These are phyloP conservation scores for Natator depressus DNA, from an alignment of 2,113 vertebrate species.

Conservation along the genomic window DNA sequence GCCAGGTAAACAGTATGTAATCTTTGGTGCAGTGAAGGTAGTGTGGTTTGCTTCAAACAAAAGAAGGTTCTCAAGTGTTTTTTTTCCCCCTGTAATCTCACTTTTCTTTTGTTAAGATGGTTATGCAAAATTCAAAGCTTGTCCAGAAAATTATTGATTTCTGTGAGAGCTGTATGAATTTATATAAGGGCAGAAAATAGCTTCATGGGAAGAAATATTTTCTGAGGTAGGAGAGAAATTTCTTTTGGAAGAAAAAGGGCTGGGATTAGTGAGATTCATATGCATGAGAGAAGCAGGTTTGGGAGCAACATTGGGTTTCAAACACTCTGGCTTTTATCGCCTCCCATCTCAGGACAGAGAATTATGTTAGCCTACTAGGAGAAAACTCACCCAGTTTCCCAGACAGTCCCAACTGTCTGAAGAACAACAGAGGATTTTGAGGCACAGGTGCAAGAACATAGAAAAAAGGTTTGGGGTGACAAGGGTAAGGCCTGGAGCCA, in stretches of 20 bases:
- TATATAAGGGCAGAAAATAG: neutral
- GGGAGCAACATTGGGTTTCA: neutral
- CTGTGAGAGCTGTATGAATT: neutral
- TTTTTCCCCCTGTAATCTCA: neutral
- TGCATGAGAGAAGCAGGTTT: neutral
- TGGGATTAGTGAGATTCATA: neutral
- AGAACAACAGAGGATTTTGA: neutral
- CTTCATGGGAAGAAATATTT: neutral
- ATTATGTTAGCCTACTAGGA: neutral
- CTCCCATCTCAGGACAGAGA: neutral
- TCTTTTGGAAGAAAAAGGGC: neutral
- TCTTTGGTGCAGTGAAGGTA: neutral
- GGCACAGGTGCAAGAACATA: neutral
- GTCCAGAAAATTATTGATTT: neutral
- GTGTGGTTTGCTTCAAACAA: neutral
- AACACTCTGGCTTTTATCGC: neutral
- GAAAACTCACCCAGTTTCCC: neutral
- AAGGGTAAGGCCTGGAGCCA: neutral
- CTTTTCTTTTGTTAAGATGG: neutral
- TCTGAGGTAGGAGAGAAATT: neutral
- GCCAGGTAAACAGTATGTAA: neutral
- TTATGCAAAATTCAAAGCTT: conserved; percentile 11
- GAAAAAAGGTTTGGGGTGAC: neutral
- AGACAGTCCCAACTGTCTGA: neutral
- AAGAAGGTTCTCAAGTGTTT: neutral